phyloP scores from a whole-genome alignment of 2,113 vertebrate genomes.

The Promerops cafer region DNA sequence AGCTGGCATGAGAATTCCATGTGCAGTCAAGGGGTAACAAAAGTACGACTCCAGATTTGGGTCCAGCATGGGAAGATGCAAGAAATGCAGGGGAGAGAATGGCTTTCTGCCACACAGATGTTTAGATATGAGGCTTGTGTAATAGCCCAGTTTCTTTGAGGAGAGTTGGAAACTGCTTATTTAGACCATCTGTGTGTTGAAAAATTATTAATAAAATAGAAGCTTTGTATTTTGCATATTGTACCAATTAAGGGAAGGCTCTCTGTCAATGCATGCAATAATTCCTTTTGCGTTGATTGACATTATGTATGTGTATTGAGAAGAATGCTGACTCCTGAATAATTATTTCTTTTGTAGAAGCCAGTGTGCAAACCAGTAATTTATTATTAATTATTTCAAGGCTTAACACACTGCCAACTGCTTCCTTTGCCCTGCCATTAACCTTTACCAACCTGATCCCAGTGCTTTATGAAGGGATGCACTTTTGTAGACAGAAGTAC shows the following conservation, averaged over 20 bases:
- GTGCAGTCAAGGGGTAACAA: background rate
- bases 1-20: background rate
- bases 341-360: background rate
- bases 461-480: background rate
- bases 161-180: background rate
- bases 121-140: background rate
- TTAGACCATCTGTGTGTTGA: background rate
- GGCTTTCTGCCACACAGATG: background rate
- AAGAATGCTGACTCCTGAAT: background rate
- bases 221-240: background rate
- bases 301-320: background rate
- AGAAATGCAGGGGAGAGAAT: background rate
- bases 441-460: background rate
- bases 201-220: background rate
- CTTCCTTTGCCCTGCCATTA: background rate
- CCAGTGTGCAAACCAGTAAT: background rate
- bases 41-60: background rate
- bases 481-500: background rate
- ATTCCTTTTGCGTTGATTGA: background rate
- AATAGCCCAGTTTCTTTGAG: background rate
- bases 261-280: background rate
- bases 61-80: background rate
- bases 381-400: background rate
- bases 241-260: background rate
- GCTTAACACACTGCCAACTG: background rate